A percentile compares a stretch with the other conserved stretches of the same genome.
Evolutionary conservation across 1,140 invertebrate genomes (phyloP).

Genomic region (Drosophila burlai): DNA sequence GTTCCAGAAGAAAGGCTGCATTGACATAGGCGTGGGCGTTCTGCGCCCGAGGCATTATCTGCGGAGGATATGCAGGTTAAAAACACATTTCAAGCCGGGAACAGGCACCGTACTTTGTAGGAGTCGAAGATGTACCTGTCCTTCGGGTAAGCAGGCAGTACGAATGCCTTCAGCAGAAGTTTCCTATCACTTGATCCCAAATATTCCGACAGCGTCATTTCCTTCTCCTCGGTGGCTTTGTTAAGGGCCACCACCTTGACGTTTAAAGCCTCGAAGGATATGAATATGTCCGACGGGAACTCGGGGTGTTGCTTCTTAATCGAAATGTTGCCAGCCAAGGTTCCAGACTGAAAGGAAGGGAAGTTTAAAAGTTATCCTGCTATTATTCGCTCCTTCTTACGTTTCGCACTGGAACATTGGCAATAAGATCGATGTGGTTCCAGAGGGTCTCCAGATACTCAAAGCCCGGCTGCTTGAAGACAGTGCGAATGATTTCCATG

Average conservation of each 20-base stretch:
- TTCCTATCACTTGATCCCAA: conserved; percentile 45
- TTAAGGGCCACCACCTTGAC: conserved; percentile 84
- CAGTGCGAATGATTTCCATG: conserved; percentile 87
- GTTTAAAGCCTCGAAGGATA: conserved; percentile 89
- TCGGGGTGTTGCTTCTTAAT: conserved; percentile 90
- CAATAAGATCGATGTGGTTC: conserved; percentile 89
- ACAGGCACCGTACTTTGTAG: conserved; percentile 86
- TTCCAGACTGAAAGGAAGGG: conserved; percentile 86
- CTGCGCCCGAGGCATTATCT: conserved; percentile 90
- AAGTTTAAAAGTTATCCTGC: too few relatives aligned
- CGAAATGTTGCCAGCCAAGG: conserved; percentile 92
- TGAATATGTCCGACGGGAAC: conserved; percentile 92
- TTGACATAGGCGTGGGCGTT: conserved; percentile 94
- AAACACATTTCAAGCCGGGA: not conserved
- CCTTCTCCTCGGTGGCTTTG: conserved; percentile 40
- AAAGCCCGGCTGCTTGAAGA: conserved; percentile 86
- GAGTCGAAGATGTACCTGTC: conserved; percentile 66
- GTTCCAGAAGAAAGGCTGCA: conserved; percentile 89
- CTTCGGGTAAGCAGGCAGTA: conserved; percentile 65
- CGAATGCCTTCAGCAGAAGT: conserved; percentile 60
- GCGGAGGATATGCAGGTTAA: not conserved
- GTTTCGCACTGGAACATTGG: conserved; percentile 90
- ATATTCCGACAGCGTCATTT: conserved; percentile 63
- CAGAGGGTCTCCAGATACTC: conserved; percentile 85
- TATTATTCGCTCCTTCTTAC: conserved; percentile 67